Percentiles rank a stretch among this genome's conserved stretches.
These are phyloP conservation scores for Takifugu bimaculatus DNA, from an alignment of 2,113 vertebrate species.

Conservation along the genomic window DNA sequence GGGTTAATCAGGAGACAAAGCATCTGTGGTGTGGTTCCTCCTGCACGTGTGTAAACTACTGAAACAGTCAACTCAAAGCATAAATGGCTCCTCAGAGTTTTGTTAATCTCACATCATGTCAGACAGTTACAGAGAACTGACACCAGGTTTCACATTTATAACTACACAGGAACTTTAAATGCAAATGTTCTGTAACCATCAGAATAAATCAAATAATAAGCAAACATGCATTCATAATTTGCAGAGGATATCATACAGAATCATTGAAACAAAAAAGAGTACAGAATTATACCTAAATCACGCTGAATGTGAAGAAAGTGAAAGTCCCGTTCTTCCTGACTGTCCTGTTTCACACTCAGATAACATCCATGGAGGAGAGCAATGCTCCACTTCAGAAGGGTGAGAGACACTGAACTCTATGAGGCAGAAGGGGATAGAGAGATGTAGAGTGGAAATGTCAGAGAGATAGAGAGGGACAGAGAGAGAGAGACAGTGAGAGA, in stretches of 20 bases:
- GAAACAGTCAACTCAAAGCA: neutral
- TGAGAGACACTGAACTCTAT: constrained; percentile 28
- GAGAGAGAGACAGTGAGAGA: constrained; percentile 12
- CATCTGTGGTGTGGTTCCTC: no score
- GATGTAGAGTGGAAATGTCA: neutral
- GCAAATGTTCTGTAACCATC: no score
- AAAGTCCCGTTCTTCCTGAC: constrained; percentile 22
- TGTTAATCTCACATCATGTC: neutral
- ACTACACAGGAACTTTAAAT: neutral
- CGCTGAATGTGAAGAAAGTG: constrained; percentile 26
- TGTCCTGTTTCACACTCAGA: constrained; percentile 44
- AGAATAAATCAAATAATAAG: no score
- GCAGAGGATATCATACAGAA: no score
- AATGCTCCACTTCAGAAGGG: constrained; percentile 12
- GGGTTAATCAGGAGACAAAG: neutral
- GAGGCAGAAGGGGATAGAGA: neutral
- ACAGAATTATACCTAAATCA: constrained; percentile 48
- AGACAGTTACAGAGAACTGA: neutral
- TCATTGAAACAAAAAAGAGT: neutral
- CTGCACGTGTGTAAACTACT: neutral
- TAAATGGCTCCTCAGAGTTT: neutral
- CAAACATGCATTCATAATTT: no score
- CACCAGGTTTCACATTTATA: neutral
- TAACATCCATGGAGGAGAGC: constrained; percentile 18
- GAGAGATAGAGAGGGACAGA: constrained; percentile 19